Evolutionary conservation across 2,113 vertebrate genomes (phyloP).

Genomic region (Delphinus delphis): DNA sequence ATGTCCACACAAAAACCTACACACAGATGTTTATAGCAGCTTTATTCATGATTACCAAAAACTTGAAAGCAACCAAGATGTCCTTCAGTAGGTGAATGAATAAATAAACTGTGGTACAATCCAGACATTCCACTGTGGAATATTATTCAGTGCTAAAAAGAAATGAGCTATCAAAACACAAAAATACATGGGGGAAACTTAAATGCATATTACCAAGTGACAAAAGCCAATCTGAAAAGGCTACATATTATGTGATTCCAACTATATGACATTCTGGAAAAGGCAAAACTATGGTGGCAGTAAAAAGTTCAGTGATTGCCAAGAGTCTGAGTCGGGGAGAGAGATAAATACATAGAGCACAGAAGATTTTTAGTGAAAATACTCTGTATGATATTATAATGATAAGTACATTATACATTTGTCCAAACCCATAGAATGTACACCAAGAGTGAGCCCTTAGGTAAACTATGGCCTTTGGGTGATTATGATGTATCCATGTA

Average conservation of each 20-base stretch:
- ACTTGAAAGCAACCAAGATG: neutral
- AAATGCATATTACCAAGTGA: neutral
- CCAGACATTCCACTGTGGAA: neutral
- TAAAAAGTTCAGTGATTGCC: neutral
- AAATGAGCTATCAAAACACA: neutral
- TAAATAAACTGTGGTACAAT: neutral
- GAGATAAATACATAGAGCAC: neutral
- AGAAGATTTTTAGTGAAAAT: neutral
- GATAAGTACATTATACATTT: neutral
- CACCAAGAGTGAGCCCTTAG: neutral
- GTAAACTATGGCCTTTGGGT: no score
- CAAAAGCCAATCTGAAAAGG: neutral
- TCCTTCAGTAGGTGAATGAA: neutral
- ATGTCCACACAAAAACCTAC: neutral
- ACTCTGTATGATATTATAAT: neutral
- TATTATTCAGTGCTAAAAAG: neutral
- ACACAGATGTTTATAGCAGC: neutral
- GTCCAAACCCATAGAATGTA: neutral
- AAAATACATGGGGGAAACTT: neutral
- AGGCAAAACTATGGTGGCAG: neutral
- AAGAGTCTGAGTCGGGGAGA: no score
- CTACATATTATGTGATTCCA: neutral
- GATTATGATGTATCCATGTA: neutral
- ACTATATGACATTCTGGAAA: neutral
- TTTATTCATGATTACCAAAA: neutral